Evolutionary conservation across 1,140 invertebrate species (phyloP), one percentile per base, ranked within the genome.

Genomic region (Drosophila baimaii): DNA sequence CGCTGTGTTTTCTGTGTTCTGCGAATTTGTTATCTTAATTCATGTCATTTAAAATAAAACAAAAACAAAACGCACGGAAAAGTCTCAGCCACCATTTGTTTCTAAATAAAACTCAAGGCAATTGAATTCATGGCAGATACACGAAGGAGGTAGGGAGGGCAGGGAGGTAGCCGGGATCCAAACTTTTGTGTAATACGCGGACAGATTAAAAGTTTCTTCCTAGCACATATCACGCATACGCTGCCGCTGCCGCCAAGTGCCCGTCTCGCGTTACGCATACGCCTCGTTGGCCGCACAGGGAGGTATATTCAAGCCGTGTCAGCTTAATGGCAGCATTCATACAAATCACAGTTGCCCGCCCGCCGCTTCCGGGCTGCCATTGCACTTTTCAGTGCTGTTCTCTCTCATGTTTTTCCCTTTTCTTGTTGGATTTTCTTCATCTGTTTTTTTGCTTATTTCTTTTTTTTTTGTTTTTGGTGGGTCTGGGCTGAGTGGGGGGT

Each of bases 21-120:
- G 82, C 47, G 82, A 88, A 88, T 86, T 88, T 80, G 76, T 80
- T 88, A 86, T 86, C 83, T 88, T 86, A 86, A 89, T 88, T 89
- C 80, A 69, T 89, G 84, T 89, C 84, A 89, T 86, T 86, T 83
- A 77, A 83, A 88, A 71, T 46, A 54, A 64, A 47, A 46, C 69
- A 66, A 72, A 39, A 15, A 31, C 23, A 13, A 52, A 29, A 72
- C 63, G 64, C 17, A 21, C 5, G 19, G 41, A n/a, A 49, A 86
- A 86, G 65, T 73, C 80, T 68, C 80, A 68, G 73, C 72, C 54
- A 31, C 65, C 77, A 78, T 81, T 88, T 89, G 80, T 89, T 89
- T 68, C 88, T 89, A 84, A 88, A 88, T 83, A 88, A 83, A 88
- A 83, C 80, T 83, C 68, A 77, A 68, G 77, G 72, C 79, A 89